A percentile compares a stretch with the other conserved stretches of the same genome.
Conservation (phyloP, 2,888 invertebrate species). For the Timema podura region DNA sequence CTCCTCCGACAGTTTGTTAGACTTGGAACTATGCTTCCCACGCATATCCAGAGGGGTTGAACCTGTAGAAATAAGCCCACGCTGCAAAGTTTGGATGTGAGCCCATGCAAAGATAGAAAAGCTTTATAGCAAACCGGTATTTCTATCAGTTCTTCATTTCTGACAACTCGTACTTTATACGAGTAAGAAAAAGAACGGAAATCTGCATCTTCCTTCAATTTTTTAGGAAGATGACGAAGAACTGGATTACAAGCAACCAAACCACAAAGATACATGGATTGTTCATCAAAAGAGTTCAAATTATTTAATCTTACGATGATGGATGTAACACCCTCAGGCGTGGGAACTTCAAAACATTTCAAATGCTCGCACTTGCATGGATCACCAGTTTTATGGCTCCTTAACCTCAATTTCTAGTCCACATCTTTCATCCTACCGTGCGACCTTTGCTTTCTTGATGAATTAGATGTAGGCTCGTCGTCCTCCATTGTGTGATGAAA, state of each 20-base stretch:
- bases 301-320: background rate
- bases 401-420: too few relatives aligned
- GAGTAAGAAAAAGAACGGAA: background rate
- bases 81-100: slow-evolving; percentile 10
- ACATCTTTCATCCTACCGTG: too few relatives aligned
- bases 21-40: background rate
- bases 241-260: background rate
- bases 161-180: background rate
- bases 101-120: background rate
- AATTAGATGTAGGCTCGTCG: too few relatives aligned
- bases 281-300: background rate
- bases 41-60: background rate
- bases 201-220: background rate
- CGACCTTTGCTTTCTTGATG: too few relatives aligned
- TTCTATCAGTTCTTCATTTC: background rate
- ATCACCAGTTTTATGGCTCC: too few relatives aligned
- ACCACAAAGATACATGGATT: background rate
- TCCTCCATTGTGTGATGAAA: too few relatives aligned
- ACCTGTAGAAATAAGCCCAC: background rate
- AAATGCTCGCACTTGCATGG: too few relatives aligned
- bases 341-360: too few relatives aligned
- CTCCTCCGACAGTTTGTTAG: slow-evolving; percentile 7
- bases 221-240: background rate
- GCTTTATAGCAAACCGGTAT: background rate
- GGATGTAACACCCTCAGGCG: too few relatives aligned